Evolutionary conservation across 1,140 invertebrate species (phyloP).

Genomic region (Drosophila tristis): DNA sequence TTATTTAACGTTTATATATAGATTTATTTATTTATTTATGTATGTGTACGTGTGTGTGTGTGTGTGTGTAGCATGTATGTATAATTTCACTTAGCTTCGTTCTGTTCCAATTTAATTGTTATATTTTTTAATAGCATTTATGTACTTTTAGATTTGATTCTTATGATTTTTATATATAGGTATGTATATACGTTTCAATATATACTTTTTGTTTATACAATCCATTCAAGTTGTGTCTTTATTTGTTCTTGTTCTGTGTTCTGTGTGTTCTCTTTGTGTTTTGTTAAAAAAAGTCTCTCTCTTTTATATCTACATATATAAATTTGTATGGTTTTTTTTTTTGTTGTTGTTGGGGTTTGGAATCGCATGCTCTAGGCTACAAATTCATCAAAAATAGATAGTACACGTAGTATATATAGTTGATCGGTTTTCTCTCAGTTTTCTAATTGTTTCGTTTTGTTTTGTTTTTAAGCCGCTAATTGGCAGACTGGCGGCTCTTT

Average conservation of each 20-base stretch:
- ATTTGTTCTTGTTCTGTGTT: no score
- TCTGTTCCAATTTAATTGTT: slow-evolving; percentile 9
- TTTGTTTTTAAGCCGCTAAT: slow-evolving; percentile 9
- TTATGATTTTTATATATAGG: background rate
- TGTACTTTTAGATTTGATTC: slow-evolving; percentile 8
- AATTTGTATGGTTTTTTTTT: no score
- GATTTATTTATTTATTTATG: background rate
- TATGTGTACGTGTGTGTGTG: background rate
- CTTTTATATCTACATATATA: no score
- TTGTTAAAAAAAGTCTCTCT: no score
- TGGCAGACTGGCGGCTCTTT: slow-evolving; percentile 12
- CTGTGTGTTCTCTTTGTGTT: background rate
- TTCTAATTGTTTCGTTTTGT: no score
- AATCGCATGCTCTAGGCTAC: slow-evolving; percentile 13
- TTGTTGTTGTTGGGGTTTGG: background rate
- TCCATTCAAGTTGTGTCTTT: no score
- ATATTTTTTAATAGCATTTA: background rate
- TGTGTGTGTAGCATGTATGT: background rate
- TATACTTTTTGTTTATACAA: no score
- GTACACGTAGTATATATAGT: slow-evolving; percentile 7
- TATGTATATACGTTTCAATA: background rate
- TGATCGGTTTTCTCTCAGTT: slow-evolving; percentile 3
- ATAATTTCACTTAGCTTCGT: slow-evolving; percentile 19
- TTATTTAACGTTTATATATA: slow-evolving; percentile 27
- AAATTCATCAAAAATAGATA: slow-evolving; percentile 4